Evolutionary conservation across 2,888 invertebrate genomes (phyloP).

Genomic region (Leptodirus hochenwartii): DNA sequence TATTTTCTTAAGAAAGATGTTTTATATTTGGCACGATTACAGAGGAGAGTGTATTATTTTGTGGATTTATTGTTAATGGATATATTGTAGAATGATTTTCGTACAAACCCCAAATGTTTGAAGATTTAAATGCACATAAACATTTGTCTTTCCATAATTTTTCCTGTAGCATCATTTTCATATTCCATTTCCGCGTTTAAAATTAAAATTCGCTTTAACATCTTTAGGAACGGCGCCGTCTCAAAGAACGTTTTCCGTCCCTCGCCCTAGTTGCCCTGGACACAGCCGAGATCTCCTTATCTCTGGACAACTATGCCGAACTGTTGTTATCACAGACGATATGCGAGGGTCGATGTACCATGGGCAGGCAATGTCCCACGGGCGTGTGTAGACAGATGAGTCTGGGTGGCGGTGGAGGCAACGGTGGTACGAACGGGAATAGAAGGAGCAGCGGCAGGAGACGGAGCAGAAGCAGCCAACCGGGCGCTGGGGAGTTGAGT

Average conservation of each 20-base stretch:
- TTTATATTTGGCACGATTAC: too few species aligned
- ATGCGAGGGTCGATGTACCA: conserved; percentile 71
- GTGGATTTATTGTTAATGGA: too few species aligned
- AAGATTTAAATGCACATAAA: too few species aligned
- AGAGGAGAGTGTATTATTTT: too few species aligned
- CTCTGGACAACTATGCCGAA: conserved; percentile 70
- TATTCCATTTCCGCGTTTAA: too few species aligned
- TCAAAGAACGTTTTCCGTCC: conserved; percentile 72
- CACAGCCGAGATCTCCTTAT: conserved; percentile 53
- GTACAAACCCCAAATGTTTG: too few species aligned
- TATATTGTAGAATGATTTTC: too few species aligned
- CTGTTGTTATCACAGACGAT: conserved; percentile 60
- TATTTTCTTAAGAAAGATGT: too few species aligned
- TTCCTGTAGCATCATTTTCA: too few species aligned
- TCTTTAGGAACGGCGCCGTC: conserved; percentile 57
- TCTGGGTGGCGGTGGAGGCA: conserved; percentile 2
- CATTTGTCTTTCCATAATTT: too few species aligned
- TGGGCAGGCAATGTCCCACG: conserved; percentile 73
- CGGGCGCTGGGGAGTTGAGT: conserved; percentile 18
- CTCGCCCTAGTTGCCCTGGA: conserved; percentile 54
- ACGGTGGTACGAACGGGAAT: too few species aligned
- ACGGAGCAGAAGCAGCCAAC: conserved; percentile 19
- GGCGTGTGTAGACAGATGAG: conserved; percentile 37
- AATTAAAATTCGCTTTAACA: conserved; percentile 7
- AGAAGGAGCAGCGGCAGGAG: conserved; percentile 16